Evolutionary conservation across 2,888 invertebrate genomes (phyloP).

Genomic region (Sinohyriopsis cumingii): DNA sequence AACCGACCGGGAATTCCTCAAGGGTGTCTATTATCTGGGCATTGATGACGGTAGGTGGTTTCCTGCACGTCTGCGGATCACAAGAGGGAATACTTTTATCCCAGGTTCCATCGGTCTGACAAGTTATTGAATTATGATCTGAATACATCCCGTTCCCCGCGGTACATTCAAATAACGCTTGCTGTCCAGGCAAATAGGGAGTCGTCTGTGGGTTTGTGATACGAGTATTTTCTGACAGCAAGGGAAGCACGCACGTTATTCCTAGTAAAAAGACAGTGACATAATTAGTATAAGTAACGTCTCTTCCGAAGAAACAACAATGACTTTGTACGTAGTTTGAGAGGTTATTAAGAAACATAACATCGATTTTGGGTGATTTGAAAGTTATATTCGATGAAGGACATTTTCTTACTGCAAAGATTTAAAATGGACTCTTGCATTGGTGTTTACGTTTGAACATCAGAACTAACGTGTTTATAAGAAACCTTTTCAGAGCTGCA

Average conservation of each 20-base stretch:
- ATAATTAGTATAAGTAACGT: neutral
- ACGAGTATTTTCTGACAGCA: conserved; percentile 51
- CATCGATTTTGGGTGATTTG: no score
- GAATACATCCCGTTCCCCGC: conserved; percentile 51
- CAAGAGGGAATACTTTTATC: conserved; percentile 60
- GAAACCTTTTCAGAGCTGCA: no score
- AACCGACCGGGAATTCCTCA: conserved; percentile 51
- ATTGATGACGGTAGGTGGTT: conserved; percentile 63
- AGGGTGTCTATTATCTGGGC: conserved; percentile 18
- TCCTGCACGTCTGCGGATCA: conserved; percentile 50
- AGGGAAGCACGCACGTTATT: conserved; percentile 51
- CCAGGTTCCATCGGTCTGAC: conserved; percentile 60
- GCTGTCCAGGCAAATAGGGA: conserved; percentile 37
- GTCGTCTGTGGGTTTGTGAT: conserved; percentile 19
- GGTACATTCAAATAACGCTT: conserved; percentile 47
- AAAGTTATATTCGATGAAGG: no score
- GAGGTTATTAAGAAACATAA: no score
- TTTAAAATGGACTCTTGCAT: no score
- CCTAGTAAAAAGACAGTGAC: conserved; percentile 37
- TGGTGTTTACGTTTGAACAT: no score
- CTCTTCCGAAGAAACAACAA: no score
- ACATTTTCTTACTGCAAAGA: no score
- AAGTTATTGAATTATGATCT: conserved; percentile 43
- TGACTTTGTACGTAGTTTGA: no score
- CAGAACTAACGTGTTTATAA: no score